Evolutionary conservation across 2,888 invertebrate genomes (phyloP).

Genomic region (Synanthedon andrenaeformis): DNA sequence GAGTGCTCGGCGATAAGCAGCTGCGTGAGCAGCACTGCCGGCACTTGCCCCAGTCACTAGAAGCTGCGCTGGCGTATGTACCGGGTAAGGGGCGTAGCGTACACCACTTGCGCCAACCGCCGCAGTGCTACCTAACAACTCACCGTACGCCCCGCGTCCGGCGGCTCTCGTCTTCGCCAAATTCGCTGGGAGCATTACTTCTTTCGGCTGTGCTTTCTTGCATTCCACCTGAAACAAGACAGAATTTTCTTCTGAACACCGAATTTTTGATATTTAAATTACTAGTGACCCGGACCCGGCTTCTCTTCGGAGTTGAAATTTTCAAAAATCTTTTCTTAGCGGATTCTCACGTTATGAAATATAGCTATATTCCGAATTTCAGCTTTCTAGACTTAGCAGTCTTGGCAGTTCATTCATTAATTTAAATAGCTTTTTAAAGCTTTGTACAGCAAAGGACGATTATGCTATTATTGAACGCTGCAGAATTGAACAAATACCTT

Average conservation of each 20-base stretch:
- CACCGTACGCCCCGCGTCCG: slow-evolving; percentile 97
- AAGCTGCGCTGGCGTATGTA: slow-evolving; percentile 66
- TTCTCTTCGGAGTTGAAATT: background rate
- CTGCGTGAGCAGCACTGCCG: slow-evolving; percentile 40
- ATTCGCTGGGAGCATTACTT: slow-evolving; percentile 99
- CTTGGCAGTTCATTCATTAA: background rate
- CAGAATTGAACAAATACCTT: slow-evolving; percentile 37
- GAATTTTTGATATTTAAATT: background rate
- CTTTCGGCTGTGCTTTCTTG: slow-evolving; percentile 99
- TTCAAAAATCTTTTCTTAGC: background rate
- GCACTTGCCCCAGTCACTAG: slow-evolving; percentile 50
- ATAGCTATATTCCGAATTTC: too few species aligned
- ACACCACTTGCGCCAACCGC: slow-evolving; percentile 68
- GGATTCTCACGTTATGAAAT: background rate
- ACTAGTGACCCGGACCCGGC: background rate
- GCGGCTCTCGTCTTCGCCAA: slow-evolving; percentile 95
- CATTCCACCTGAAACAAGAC: slow-evolving; percentile 91
- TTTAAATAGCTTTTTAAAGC: slow-evolving; percentile 11
- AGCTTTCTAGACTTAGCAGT: background rate
- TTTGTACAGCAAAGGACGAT: slow-evolving; percentile 12
- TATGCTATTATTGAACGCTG: slow-evolving; percentile 31
- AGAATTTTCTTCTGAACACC: background rate
- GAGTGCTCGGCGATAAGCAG: slow-evolving; percentile 54
- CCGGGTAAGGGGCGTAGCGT: slow-evolving; percentile 74
- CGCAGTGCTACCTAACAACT: slow-evolving; percentile 88